phyloP scores from a whole-genome alignment of 2,888 invertebrate species.

The Xiphydria camelus region DNA sequence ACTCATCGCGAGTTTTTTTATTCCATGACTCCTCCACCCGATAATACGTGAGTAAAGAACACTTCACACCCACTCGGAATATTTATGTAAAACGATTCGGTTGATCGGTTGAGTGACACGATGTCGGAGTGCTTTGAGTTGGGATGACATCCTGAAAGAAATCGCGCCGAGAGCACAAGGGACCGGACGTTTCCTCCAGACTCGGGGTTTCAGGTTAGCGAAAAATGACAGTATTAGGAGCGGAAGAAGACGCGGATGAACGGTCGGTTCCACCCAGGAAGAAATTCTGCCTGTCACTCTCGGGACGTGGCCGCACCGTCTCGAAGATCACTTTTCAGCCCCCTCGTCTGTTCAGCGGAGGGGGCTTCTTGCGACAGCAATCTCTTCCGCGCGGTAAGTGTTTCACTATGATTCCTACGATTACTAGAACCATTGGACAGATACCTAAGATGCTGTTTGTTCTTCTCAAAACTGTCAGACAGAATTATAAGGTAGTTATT shows the following conservation, averaged over 20 bases:
- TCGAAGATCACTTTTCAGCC: constrained; percentile 36
- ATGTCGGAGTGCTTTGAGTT: no score
- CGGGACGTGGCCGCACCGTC: constrained; percentile 32
- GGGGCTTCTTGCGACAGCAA: constrained; percentile 38
- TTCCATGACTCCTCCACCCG: constrained; percentile 48
- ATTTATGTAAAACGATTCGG: no score
- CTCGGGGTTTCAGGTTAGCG: constrained; percentile 48
- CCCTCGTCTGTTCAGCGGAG: constrained; percentile 39
- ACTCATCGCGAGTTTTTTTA: constrained; percentile 33
- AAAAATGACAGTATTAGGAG: constrained; percentile 62
- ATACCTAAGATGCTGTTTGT: no score
- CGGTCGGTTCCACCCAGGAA: constrained; percentile 58
- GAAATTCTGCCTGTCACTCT: constrained; percentile 56
- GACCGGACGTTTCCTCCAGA: no score
- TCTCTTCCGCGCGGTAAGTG: constrained; percentile 38
- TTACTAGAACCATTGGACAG: no score
- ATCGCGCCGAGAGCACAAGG: no score
- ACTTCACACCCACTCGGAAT: neutral
- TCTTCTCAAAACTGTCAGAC: no score
- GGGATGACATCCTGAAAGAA: no score
- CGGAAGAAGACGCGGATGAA: constrained; percentile 59
- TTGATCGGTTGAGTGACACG: neutral
- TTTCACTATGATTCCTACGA: no score
- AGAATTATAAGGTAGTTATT: no score
- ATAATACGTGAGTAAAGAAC: constrained; percentile 43